phyloP scores from a whole-genome alignment of 2,797 vertebrate species.

The Cygnus olor region DNA sequence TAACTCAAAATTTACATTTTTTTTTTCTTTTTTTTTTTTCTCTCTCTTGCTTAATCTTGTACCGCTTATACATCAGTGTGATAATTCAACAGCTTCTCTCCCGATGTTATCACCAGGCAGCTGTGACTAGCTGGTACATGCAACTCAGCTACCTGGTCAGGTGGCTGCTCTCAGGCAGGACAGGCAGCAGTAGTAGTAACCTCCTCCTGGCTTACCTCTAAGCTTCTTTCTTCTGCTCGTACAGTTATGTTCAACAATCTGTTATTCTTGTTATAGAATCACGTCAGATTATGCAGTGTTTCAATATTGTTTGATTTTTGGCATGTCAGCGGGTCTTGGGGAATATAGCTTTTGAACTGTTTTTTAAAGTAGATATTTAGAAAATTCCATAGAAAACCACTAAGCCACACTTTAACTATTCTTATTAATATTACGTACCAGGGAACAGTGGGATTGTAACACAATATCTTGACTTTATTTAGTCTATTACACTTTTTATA shows the following conservation, averaged over 20 bases:
- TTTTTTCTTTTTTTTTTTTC: fast-evolving
- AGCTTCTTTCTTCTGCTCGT: neutral
- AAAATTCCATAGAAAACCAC: neutral
- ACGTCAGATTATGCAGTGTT: neutral
- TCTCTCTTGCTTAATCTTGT: neutral
- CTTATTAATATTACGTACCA: neutral
- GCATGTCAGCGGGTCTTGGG: fast-evolving
- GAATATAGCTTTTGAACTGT: neutral
- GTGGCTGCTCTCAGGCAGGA: neutral
- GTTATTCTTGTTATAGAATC: neutral
- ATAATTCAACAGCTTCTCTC: neutral
- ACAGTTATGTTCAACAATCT: neutral
- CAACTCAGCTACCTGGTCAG: neutral
- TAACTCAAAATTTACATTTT: neutral
- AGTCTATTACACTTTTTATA: neutral
- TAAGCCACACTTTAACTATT: neutral
- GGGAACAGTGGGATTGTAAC: neutral
- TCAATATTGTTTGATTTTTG: neutral
- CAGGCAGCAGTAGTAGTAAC: neutral
- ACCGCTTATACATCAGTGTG: neutral
- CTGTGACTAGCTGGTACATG: neutral
- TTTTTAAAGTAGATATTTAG: neutral
- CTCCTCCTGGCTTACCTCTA: neutral
- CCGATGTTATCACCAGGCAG: neutral
- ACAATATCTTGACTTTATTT: neutral